Evolutionary conservation across 2,888 invertebrate species (phyloP), one percentile per base, ranked within the genome.

Genomic region (Melinaea menophilus): DNA sequence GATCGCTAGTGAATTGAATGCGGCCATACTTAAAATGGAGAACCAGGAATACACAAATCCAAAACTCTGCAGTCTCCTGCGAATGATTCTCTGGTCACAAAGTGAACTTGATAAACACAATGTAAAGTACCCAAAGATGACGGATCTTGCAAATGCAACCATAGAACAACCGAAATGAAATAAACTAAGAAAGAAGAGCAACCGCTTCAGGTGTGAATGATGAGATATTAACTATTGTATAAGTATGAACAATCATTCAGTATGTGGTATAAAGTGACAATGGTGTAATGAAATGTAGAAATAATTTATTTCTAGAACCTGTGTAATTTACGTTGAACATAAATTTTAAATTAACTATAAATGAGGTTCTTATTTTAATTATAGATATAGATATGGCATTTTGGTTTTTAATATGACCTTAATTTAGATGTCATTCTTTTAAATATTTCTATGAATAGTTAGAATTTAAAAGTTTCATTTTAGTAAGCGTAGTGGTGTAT

Each of bases 1-100:
- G 96, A 96, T 99, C 79, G 99, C 99, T 33, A 98, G 98, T 90
- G 98, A 99, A 90, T 92, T 99, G 22, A 99, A 99, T 87, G 97
- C 98, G 58, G 98, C 99, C n/a, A 98, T 99, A 74, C 90, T 99
- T 61, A 96, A 97, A 81, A 95, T 96, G 91, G 98, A 99, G 82
- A 96, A 97, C 77, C 95, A 95, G 80, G 97, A 97, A 79, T 95
- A 95, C 58, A 97, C 97, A 1, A 96, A 96, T 64, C 98, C 98
- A 2, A 96, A 98, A 81, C 92, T 99, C 63, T 97, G 97, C 78
- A 97, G 96, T 76, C 92, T 99, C 13, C 90, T 99, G 11, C 97
- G 98, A 83, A 93, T 98, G 85, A 96, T 99, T 73, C 91, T 98
- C 56, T 99, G 99, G 99, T 96, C 98, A 0, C 98, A 99, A 85